Evolutionary conservation across 2,113 vertebrate genomes (phyloP), one percentile per base, ranked within the genome.

Genomic region (Stegostoma tigrinum): DNA sequence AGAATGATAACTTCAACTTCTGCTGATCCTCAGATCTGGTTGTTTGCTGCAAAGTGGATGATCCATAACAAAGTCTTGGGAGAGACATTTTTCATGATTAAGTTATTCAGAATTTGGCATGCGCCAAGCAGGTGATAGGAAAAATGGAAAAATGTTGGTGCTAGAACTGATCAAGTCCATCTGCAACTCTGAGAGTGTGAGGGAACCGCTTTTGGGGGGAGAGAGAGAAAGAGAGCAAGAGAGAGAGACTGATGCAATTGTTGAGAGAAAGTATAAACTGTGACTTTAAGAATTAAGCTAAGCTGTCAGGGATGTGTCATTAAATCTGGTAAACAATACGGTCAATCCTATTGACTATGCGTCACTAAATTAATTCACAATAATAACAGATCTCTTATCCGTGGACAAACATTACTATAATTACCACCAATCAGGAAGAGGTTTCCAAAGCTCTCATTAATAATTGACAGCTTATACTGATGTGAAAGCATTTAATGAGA

Each of bases 281-380:
- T n/a, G 15, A 67, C 34, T 67, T 66, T 7, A 66, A 94, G 6
- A 27, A 67, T 67, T 67, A 23, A 67, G 42, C 87, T 66, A 67
- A 21, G 67, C 90, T 94, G 42, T 94, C 90, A 64, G 34, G 34
- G n/a, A 93, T 93, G 61, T 52, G 48, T 52, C 21, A 87, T 87
- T 34, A 42, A 7, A 21, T 94, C 21, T 64, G 15, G 90, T 38
- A 67, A 67, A 21, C 17, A 67, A 94, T 21, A 93, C 8, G 0
- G 6, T 61, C 30, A 19, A 90, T 27, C 21, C 23, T 12, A 12
- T 90, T 7, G 12, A 55, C 52, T 3, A 19, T 67, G 52, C 6
- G 61, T 93, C 55, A 93, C 90, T n/a, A 38, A 93, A 64, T 93
- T 38, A 66, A 66, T 93, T 66, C 90, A 93, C 19, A 93, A 66